Evolutionary conservation across 2,888 invertebrate species (phyloP).

Genomic region (Cephus spinipes): DNA sequence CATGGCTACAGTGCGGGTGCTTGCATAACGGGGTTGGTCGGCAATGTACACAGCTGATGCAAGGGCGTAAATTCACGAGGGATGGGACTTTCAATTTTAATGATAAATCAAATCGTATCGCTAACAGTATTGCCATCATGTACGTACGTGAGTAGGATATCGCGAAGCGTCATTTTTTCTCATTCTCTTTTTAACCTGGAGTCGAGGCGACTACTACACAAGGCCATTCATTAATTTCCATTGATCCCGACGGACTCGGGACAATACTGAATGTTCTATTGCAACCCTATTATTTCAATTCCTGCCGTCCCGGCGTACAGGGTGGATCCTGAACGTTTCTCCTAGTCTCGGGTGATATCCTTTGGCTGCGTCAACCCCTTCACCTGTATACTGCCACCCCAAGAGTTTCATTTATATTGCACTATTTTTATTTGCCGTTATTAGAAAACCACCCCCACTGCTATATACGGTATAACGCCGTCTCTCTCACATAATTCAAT

Average conservation of each 20-base stretch:
- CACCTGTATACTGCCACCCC: not conserved
- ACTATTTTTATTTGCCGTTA: not conserved
- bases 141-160: not conserved
- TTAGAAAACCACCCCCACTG: not conserved
- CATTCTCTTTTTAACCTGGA: slow-evolving; percentile 22
- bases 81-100: not conserved
- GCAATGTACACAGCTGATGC: not conserved
- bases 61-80: not conserved
- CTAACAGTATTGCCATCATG: not conserved
- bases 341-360: slow-evolving; percentile 22
- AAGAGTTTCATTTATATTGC: not conserved
- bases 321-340: slow-evolving; percentile 20
- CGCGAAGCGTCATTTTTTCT: not conserved
- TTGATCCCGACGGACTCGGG: slow-evolving; percentile 38
- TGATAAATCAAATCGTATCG: not conserved
- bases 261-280: slow-evolving; percentile 46
- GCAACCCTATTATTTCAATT: slow-evolving; percentile 44
- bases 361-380: not conserved
- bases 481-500: not conserved
- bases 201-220: slow-evolving; percentile 36
- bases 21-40: not conserved
- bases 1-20: not conserved
- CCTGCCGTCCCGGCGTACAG: slow-evolving; percentile 3
- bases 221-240: slow-evolving; percentile 48
- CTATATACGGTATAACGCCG: not conserved